These are phyloP conservation scores for Chionodraco myersi DNA, from an alignment of 2,113 vertebrate species.

Conservation along the genomic window DNA sequence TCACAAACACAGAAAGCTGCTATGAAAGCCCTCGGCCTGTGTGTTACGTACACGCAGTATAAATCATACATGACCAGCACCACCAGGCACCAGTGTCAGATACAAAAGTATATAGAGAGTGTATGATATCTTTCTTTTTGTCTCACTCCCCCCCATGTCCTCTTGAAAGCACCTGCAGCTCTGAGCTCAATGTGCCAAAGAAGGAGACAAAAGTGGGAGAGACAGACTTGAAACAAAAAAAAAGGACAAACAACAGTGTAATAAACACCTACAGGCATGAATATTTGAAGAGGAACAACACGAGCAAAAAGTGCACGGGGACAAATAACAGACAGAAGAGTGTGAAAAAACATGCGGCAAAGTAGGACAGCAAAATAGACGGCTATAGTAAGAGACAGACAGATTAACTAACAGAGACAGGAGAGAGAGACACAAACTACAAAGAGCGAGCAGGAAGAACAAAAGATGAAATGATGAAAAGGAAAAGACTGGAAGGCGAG, in stretches of 20 bases:
- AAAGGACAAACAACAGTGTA: conserved; percentile 34
- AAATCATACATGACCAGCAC: conserved; percentile 73
- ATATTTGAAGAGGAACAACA: conserved; percentile 50
- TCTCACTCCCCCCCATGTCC: conserved; percentile 48
- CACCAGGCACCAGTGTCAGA: conserved; percentile 49
- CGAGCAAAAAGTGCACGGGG: conserved; percentile 13
- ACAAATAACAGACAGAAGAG: conserved; percentile 49
- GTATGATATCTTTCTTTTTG: conserved; percentile 38
- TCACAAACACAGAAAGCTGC: conserved; percentile 50
- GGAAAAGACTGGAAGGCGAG: conserved; percentile 26
- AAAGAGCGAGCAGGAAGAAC: conserved; percentile 56
- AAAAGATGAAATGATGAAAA: conserved; percentile 60
- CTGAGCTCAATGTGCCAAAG: conserved; percentile 64
- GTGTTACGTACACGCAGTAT: conserved; percentile 54
- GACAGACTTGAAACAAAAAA: conserved; percentile 42
- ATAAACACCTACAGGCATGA: conserved; percentile 51
- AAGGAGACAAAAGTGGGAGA: conserved; percentile 33
- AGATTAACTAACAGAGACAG: conserved; percentile 69
- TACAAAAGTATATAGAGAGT: conserved; percentile 29
- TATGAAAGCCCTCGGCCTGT: conserved; percentile 34
- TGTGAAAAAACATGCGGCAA: conserved; percentile 44
- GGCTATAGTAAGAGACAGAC: conserved; percentile 41
- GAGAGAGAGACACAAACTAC: conserved; percentile 52
- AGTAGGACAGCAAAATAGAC: conserved; percentile 54
- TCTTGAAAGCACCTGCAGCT: conserved; percentile 65